phyloP scores from a whole-genome alignment of 2,888 invertebrate genomes.

The Drymonia ruficornis region DNA sequence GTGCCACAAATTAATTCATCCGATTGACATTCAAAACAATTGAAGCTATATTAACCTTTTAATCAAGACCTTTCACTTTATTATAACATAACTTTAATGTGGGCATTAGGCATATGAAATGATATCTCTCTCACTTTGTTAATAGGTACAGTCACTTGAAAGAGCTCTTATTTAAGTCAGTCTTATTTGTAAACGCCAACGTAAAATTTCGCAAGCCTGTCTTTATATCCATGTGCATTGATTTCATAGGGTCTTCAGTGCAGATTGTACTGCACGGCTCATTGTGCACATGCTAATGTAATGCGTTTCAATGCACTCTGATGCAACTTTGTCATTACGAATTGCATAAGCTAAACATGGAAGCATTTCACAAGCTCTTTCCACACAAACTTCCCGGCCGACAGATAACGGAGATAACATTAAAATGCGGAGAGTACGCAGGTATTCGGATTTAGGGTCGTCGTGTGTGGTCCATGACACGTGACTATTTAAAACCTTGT shows the following conservation, averaged over 20 bases:
- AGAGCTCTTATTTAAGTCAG: neutral
- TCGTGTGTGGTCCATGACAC: constrained; percentile 42
- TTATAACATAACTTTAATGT: constrained; percentile 28
- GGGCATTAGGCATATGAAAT: constrained; percentile 8
- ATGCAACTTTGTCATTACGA: constrained; percentile 48
- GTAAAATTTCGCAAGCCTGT: constrained; percentile 52
- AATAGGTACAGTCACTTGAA: neutral
- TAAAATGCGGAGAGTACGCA: constrained; percentile 16
- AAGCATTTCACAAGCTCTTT: constrained; percentile 34
- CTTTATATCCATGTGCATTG: constrained; percentile 54
- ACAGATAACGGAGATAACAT: constrained; percentile 34
- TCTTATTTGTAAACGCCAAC: constrained; percentile 42
- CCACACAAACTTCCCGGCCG: constrained; percentile 16
- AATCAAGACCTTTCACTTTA: constrained; percentile 25
- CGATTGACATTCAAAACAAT: constrained; percentile 68
- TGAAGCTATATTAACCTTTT: constrained; percentile 45
- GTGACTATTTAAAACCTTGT: constrained; percentile 30
- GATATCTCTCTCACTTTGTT: constrained; percentile 2
- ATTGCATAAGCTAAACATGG: constrained; percentile 43
- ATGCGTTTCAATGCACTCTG: constrained; percentile 51
- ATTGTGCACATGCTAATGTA: constrained; percentile 65
- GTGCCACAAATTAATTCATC: constrained; percentile 57
- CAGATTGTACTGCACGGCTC: constrained; percentile 40
- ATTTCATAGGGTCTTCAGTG: constrained; percentile 56
- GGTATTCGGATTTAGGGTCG: constrained; percentile 17